These are phyloP conservation scores for Nibea albiflora DNA, from an alignment of 2,113 vertebrate species.

Conservation along the genomic window DNA sequence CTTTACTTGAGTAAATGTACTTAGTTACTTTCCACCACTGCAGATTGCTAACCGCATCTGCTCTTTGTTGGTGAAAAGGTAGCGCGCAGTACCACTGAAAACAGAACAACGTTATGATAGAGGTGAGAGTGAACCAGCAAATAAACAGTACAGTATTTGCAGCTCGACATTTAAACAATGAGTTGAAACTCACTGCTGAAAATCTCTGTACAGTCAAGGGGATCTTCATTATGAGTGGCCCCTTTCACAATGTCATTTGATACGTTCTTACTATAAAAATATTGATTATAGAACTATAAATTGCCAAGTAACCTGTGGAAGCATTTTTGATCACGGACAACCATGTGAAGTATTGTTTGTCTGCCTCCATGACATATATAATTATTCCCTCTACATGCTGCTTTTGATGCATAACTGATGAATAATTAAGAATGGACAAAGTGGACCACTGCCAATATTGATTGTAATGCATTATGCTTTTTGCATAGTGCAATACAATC, in stretches of 20 bases:
- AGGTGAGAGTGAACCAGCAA: not conserved
- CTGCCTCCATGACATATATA: not conserved
- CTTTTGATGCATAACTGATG: conserved; percentile 48
- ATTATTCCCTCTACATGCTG: conserved; percentile 17
- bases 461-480: conserved; percentile 40
- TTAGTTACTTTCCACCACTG: no score
- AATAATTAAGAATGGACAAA: conserved; percentile 65
- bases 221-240: not conserved
- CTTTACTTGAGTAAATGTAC: not conserved
- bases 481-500: conserved; percentile 34
- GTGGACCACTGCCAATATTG: conserved; percentile 54
- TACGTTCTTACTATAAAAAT: not conserved
- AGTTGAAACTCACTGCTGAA: not conserved
- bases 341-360: not conserved
- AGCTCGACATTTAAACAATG: not conserved
- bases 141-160: not conserved
- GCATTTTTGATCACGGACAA: not conserved
- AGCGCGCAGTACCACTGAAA: not conserved
- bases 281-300: not conserved
- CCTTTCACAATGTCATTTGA: not conserved
- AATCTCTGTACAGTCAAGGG: not conserved
- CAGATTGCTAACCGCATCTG: not conserved
- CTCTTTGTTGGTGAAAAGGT: not conserved
- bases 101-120: not conserved
- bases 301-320: not conserved